A percentile compares a stretch with the other conserved stretches of the same genome.
Evolutionary conservation across 2,113 vertebrate species (phyloP).

Genomic region (Cebus imitator): DNA sequence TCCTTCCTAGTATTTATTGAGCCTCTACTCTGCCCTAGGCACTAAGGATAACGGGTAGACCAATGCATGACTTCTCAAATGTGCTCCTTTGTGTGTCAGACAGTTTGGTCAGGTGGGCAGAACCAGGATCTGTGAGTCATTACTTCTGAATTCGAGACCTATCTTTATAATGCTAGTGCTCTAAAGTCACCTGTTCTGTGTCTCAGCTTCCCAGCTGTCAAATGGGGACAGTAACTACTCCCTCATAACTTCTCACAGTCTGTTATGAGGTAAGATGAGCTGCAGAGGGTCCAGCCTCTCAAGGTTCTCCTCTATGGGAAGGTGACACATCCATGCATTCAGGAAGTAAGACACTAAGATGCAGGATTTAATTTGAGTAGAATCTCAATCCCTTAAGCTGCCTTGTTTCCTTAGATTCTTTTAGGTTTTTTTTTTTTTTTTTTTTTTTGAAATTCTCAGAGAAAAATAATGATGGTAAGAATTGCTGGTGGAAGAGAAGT

Average conservation of each 20-base stretch:
- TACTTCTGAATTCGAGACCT: neutral
- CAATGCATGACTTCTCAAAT: neutral
- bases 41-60: neutral
- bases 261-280: neutral
- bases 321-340: neutral
- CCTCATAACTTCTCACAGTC: neutral
- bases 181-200: neutral
- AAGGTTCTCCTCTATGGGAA: neutral
- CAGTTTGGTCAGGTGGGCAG: neutral
- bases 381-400: neutral
- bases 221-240: neutral
- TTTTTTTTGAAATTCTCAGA: neutral
- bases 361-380: neutral
- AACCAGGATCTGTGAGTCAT: neutral
- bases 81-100: neutral
- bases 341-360: neutral
- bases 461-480: neutral
- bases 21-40: neutral
- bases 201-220: neutral
- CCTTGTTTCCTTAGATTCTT: neutral
- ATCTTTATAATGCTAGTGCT: neutral
- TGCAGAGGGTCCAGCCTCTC: neutral
- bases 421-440: neutral
- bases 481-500: neutral
- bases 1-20: neutral